Conservation (phyloP, 2,797 vertebrate species). For the Novumbra hubbsi region DNA sequence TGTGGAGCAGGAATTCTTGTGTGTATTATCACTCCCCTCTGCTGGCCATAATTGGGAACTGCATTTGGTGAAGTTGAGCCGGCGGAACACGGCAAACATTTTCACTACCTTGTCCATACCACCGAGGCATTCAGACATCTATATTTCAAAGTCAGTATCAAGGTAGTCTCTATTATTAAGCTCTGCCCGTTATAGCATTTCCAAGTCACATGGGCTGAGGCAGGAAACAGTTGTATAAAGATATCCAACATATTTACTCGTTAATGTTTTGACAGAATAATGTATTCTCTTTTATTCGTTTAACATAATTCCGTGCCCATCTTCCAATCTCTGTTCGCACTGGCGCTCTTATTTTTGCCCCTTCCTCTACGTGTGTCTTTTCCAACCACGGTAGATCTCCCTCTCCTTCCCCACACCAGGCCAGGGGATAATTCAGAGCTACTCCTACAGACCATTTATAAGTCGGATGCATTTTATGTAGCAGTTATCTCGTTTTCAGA, state of each 20-base stretch:
- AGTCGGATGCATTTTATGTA: no score
- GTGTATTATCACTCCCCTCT: conserved; percentile 70
- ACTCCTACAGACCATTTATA: no score
- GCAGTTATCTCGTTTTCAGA: no score
- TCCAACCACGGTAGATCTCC: no score
- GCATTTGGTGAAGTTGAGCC: background rate
- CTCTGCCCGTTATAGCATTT: conserved; percentile 30
- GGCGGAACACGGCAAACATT: conserved; percentile 52
- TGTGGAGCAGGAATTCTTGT: conserved; percentile 23
- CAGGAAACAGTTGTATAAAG: background rate
- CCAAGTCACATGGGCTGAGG: conserved; percentile 49
- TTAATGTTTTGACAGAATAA: no score
- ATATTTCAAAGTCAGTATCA: conserved; percentile 64
- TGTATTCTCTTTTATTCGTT: no score
- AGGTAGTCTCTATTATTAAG: conserved; percentile 22
- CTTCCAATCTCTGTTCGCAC: conserved; percentile 28
- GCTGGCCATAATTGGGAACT: conserved; percentile 45
- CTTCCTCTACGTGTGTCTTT: background rate
- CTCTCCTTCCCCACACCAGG: no score
- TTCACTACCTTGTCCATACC: conserved; percentile 65
- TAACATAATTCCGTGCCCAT: no score
- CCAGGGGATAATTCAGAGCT: no score
- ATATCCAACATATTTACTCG: background rate
- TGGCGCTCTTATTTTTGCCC: conserved; percentile 26
- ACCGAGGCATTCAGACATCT: conserved; percentile 60